Base-by-base conservation (phyloP, 2,797 vertebrate species). In the Phalloptychus januarius region DNA sequence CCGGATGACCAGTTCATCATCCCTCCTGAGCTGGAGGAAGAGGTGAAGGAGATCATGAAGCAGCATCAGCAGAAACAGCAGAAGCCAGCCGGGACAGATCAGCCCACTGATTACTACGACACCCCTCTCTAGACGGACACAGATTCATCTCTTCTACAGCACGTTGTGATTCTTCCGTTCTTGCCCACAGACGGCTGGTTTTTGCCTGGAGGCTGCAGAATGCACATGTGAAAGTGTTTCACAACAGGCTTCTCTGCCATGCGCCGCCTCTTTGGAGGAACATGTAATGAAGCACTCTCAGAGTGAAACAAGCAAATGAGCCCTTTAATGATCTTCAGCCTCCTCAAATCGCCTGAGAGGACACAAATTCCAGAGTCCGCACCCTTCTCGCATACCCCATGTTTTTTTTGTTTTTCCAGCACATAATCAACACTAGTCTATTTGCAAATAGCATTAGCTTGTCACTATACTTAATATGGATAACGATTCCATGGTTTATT, bases 41-140 rank as follows among this genome's bases (percentile, higher is more conserved):
- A 99, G 82, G 98, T 99, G 71, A 99, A 97, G 87, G 98, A 99
- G 90, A 97, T 99, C 75, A 99, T 99, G 97, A 99, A 98, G 79
- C 97, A 99, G 85, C 98, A 99, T 92, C 97, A 98, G 91, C 97
- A 97, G 74, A 97, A 98, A 74, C 97, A 96, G 71, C 96, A 96
- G 45, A 95, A 95, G 78, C 94, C 94, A 0, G 77, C 88, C 11
- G 94, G 94, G 79, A 83, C 80, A 0, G 95, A 96, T 28, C 94
- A 93, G 76, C 92, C 95, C 1, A 89, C 94, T 3, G 97, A 99
- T 92, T 97, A 94, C 93, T 98, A 97, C 0, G 97, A 99, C 78
- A 99, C 98, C 0, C 97, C 97, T 8, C 97, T 99, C 91, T 99
- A 97, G 99, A 92, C 89, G 83, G 50, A 75, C 69, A 0, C 77